Conservation (phyloP, 2,888 invertebrate genomes). For the Drepanosiphum platanoidis region DNA sequence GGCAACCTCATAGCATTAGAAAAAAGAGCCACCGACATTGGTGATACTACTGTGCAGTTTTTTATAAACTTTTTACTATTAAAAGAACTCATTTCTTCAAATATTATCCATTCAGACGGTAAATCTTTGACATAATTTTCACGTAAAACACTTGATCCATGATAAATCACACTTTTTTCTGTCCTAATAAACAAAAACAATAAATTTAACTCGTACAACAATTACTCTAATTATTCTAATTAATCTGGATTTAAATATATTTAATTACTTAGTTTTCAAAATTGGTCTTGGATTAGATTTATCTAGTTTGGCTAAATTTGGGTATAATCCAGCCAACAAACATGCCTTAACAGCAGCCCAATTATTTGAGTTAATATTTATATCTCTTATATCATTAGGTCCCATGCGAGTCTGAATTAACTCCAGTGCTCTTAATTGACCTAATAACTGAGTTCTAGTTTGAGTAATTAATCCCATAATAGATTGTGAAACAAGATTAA, state of each 20-base stretch:
- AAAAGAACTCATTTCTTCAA: slow-evolving; percentile 83
- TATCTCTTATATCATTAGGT: slow-evolving; percentile 75
- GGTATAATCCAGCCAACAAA: slow-evolving; percentile 88
- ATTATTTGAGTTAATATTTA: slow-evolving; percentile 84
- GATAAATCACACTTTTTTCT: slow-evolving; percentile 60
- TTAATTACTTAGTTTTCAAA: slow-evolving; percentile 74
- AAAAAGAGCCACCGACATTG: slow-evolving; percentile 82
- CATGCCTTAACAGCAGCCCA: slow-evolving; percentile 94
- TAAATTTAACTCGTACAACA: slow-evolving; percentile 18
- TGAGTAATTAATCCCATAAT: slow-evolving; percentile 92
- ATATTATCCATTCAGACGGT: slow-evolving; percentile 86
- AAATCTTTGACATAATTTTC: slow-evolving; percentile 68
- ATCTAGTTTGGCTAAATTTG: slow-evolving; percentile 83
- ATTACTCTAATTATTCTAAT: not conserved
- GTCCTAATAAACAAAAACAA: slow-evolving; percentile 20
- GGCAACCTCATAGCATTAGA: slow-evolving; percentile 67
- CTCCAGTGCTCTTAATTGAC: slow-evolving; percentile 80
- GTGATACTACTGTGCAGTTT: slow-evolving; percentile 83
- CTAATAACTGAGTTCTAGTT: slow-evolving; percentile 83
- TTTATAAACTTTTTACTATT: slow-evolving; percentile 78
- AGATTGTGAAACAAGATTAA: slow-evolving; percentile 75
- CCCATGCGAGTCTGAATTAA: slow-evolving; percentile 72
- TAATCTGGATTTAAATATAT: not conserved
- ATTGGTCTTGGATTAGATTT: slow-evolving; percentile 70
- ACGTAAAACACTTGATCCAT: slow-evolving; percentile 58